Conservation (phyloP, 2,113 vertebrate genomes). For the Sclerurus mexicanus region DNA sequence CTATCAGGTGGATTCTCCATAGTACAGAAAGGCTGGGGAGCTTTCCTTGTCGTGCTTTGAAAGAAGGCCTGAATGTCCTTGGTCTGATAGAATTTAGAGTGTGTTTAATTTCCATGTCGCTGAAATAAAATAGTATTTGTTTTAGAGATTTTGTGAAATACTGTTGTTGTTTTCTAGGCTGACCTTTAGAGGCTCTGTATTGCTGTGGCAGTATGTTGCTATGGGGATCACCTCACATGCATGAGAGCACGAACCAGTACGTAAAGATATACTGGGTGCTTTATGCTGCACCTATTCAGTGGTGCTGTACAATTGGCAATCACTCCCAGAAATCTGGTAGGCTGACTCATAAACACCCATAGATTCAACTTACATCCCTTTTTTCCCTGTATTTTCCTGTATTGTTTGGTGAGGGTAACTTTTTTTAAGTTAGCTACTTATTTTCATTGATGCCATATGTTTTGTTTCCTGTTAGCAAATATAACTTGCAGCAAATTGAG, state of each 20-base stretch:
- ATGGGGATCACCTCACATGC: conserved; percentile 33
- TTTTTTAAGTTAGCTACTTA: background rate
- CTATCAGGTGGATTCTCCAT: background rate
- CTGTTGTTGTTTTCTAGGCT: conserved; percentile 49
- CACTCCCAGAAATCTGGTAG: background rate
- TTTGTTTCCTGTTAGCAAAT: background rate
- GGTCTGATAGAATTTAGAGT: background rate
- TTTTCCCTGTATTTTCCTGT: background rate
- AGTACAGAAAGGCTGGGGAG: background rate
- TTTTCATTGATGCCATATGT: background rate
- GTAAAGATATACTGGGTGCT: background rate
- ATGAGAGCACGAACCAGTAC: background rate
- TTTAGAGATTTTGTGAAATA: conserved; percentile 43
- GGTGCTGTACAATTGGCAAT: background rate
- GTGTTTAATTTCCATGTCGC: background rate
- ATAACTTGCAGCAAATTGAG: background rate
- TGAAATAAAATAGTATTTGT: conserved; percentile 35
- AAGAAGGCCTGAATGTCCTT: background rate
- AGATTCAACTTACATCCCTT: background rate
- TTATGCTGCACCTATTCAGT: background rate
- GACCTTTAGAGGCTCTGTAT: conserved; percentile 33
- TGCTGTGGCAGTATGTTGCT: background rate
- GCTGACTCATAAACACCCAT: background rate
- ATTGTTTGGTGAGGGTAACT: background rate
- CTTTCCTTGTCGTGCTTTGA: background rate